Conservation (phyloP, 1,140 invertebrate species). For the Neelides sp. region DNA sequence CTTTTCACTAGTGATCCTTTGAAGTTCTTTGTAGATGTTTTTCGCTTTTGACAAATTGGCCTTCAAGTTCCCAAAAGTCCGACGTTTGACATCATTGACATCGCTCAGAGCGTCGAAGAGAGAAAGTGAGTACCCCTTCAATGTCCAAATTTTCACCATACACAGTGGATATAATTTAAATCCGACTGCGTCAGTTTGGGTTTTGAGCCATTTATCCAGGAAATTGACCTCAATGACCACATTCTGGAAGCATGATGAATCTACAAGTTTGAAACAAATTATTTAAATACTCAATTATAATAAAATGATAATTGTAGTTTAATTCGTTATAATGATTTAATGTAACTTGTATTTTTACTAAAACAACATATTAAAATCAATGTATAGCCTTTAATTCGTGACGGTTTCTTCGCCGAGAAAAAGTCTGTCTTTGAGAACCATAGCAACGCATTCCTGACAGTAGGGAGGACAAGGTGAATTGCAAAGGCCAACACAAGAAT, state of each 20-base stretch:
- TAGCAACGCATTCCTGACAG: background rate
- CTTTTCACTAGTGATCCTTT: background rate
- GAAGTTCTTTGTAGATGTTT: background rate
- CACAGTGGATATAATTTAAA: slow-evolving; percentile 46
- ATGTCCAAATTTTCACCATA: slow-evolving; percentile 47
- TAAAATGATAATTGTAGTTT: background rate
- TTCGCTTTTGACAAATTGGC: background rate
- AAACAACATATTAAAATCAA: no score
- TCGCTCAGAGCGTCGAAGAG: slow-evolving; percentile 43
- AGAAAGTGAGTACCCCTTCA: slow-evolving; percentile 45
- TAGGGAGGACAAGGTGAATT: slow-evolving; percentile 42
- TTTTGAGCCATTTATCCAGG: slow-evolving; percentile 43
- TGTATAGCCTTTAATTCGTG: no score
- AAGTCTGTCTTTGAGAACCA: slow-evolving; percentile 32
- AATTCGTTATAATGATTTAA: slow-evolving; percentile 39
- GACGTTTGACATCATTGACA: slow-evolving; percentile 45
- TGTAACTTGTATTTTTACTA: no score
- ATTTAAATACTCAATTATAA: background rate
- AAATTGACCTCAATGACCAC: slow-evolving; percentile 47
- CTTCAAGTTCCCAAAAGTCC: slow-evolving; percentile 35
- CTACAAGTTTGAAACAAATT: slow-evolving; percentile 31
- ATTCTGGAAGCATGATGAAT: slow-evolving; percentile 50
- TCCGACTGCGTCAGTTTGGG: slow-evolving; percentile 25
- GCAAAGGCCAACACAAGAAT: slow-evolving; percentile 51
- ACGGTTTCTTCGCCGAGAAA: no score